Evolutionary conservation across 2,113 vertebrate genomes (phyloP), one percentile per base, ranked within the genome.

Genomic region (Brachirus orientalis): DNA sequence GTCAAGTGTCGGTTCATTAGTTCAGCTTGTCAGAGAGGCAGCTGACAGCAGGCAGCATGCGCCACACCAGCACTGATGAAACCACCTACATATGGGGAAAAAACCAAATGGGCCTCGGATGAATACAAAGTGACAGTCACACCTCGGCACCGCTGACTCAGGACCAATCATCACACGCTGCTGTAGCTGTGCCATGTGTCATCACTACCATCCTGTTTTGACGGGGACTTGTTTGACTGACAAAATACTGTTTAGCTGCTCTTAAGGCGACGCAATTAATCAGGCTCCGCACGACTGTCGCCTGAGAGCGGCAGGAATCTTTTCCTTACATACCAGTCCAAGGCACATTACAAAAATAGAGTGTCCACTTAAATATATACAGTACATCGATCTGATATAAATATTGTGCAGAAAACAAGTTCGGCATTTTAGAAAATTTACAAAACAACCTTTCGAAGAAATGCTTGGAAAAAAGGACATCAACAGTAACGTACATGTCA

Each of bases 331-430:
- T 52, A 75, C 40, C 33, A 66, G 58, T 77, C 61, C 20, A 18
- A 81, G 69, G 75, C 56, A 86, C 63, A 19, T 87, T 85, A 86
- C 19, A 87, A 88, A 88, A 86, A 87, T 85, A 89, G 35, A 69
- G 45, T 35, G 45, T 69, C 60, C 36, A 79, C 36, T 71, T 62
- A 72, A 80, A 73, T 79, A 83, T 58, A 77, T 47, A 86, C 63
- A 80, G 41, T 74, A 59, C 45, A 71, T 74, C 7, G 19, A 65
- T 74, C 54, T 80, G 48, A 36, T 76, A 80, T 78, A 86, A 88
- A 91, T 85, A 89, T 55, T 59, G 10, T 58, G 44, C 44, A 68
- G 70, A 60, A 86, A 80, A 80, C 17, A 75, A 20, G 35, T 44
- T 18, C 14, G 22, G 11, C 1, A 64, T 18, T 74, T 58, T n/a